A percentile compares a stretch with the other conserved stretches of the same genome.
Evolutionary conservation across 2,797 vertebrate genomes (phyloP).

Genomic region (Ctenopoma kingsleyae): DNA sequence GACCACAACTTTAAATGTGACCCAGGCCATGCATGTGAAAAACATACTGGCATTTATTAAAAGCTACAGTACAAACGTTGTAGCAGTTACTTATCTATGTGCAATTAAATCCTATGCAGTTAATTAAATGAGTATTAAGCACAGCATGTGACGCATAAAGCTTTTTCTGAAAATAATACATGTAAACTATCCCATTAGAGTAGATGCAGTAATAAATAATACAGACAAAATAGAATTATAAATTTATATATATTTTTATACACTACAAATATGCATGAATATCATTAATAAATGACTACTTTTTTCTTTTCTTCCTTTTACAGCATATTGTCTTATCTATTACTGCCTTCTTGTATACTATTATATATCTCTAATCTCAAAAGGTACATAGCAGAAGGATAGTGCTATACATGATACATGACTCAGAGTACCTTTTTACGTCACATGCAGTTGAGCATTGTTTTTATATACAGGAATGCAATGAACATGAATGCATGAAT

Average conservation of each 20-base stretch:
- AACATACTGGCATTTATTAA: background rate
- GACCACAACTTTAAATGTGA: conserved; percentile 11
- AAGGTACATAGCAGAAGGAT: too few species aligned
- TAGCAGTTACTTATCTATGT: background rate
- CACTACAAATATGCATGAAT: too few species aligned
- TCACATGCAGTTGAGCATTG: too few species aligned
- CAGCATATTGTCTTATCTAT: too few species aligned
- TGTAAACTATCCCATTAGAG: conserved; percentile 3
- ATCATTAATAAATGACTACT: too few species aligned
- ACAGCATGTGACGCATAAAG: background rate
- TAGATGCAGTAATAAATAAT: background rate
- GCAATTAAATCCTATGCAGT: conserved; percentile 19
- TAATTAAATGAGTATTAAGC: conserved; percentile 5
- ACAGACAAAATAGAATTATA: too few species aligned
- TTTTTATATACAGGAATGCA: background rate
- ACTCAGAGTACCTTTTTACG: too few species aligned
- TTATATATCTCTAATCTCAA: too few species aligned
- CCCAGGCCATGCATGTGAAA: background rate
- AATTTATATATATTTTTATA: too few species aligned
- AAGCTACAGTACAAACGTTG: background rate
- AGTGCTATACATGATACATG: too few species aligned
- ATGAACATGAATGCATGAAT: background rate
- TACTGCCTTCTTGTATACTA: too few species aligned
- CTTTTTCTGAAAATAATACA: conserved; percentile 5
- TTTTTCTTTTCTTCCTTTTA: too few species aligned